These are phyloP conservation scores for Columba livia DNA, from an alignment of 2,113 vertebrate species.

Conservation along the genomic window DNA sequence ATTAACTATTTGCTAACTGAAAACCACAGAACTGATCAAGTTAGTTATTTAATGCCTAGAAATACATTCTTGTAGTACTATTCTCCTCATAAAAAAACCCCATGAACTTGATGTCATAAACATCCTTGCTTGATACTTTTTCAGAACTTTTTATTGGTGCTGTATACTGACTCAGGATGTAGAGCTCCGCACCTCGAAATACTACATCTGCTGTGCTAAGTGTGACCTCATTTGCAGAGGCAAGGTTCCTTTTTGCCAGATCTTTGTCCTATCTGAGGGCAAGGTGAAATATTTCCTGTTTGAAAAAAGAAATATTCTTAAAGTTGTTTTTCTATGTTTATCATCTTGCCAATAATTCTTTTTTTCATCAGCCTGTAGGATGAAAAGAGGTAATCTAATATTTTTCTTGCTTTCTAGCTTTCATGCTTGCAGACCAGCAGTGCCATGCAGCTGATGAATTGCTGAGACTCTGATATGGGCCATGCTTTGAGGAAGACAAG, in stretches of 20 bases:
- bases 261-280: background rate
- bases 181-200: background rate
- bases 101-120: background rate
- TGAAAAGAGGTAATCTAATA: background rate
- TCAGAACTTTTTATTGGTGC: background rate
- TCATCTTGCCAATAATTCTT: background rate
- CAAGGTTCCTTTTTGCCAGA: background rate
- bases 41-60: background rate
- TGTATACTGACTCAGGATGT: background rate
- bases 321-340: background rate
- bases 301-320: background rate
- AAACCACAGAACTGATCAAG: background rate
- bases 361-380: background rate
- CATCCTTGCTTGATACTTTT: background rate
- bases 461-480: background rate
- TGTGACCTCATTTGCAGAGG: background rate
- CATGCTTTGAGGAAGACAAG: background rate
- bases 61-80: background rate
- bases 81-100: background rate
- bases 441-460: background rate
- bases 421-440: background rate
- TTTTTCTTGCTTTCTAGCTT: background rate
- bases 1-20: background rate
- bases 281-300: background rate
- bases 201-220: background rate